Percentiles rank a stretch among this genome's conserved stretches.
Evolutionary conservation across 2,113 vertebrate species (phyloP).

Genomic region (Onychorhynchus coronatus): DNA sequence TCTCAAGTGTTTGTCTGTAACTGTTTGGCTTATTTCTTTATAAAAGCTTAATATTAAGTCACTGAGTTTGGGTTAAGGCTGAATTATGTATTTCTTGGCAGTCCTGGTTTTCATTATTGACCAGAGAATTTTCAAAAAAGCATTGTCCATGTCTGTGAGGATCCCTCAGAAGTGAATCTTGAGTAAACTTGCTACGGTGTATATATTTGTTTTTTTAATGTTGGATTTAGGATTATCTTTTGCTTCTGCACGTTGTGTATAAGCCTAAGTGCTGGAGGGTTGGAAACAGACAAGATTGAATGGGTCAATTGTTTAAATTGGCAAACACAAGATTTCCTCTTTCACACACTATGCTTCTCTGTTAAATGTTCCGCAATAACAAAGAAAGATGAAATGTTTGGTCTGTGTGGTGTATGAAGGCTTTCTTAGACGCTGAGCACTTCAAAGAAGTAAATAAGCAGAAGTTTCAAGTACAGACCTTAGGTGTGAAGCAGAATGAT

Average conservation of each 20-base stretch:
- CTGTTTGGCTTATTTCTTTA: constrained; percentile 4
- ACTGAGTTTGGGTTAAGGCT: neutral
- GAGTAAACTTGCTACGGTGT: neutral
- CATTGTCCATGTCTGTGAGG: neutral
- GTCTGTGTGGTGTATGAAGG: neutral
- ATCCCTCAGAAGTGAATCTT: neutral
- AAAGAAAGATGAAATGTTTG: constrained; percentile 30
- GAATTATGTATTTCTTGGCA: neutral
- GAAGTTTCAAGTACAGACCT: neutral
- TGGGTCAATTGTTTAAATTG: constrained; percentile 22
- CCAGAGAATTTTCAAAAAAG: neutral
- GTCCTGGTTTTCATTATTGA: neutral
- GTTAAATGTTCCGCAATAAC: neutral
- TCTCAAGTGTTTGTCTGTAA: neutral
- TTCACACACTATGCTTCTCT: neutral
- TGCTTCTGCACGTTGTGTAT: neutral
- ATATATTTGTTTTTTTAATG: neutral
- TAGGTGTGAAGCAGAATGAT: neutral
- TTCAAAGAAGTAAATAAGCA: constrained; percentile 8
- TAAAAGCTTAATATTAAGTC: constrained; percentile 12
- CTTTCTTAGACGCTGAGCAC: neutral
- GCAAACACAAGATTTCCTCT: neutral
- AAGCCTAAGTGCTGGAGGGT: neutral
- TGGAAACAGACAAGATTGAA: constrained; percentile 8
- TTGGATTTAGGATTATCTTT: neutral